Conservation (phyloP, 30 jellyfish, hydroid and myxozoan genomes). For the Haliclystus octoradiatus region DNA sequence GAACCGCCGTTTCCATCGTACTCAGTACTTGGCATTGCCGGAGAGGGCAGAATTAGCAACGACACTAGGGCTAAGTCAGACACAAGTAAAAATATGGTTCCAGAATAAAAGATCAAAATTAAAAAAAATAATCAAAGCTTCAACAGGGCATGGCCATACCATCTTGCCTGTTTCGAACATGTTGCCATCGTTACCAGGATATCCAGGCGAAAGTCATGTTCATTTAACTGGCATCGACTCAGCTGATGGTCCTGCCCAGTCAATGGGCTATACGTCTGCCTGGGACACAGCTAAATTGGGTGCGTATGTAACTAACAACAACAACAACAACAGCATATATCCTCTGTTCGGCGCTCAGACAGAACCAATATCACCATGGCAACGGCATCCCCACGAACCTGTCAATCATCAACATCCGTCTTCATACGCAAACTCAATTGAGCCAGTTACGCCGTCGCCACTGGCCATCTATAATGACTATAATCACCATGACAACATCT, state of each 20-base stretch:
- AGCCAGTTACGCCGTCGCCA: too few relatives aligned
- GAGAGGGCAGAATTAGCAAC: constrained; percentile 93
- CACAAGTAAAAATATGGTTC: constrained; percentile 88
- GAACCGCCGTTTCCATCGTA: constrained; percentile 40
- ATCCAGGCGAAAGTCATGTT: not conserved
- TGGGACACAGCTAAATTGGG: not conserved
- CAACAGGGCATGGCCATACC: constrained; percentile 5
- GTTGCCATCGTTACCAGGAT: not conserved
- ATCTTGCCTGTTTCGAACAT: not conserved
- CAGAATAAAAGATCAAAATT: constrained; percentile 82
- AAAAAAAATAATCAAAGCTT: constrained; percentile 46
- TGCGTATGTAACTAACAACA: not conserved
- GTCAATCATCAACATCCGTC: too few relatives aligned
- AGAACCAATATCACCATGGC: not conserved
- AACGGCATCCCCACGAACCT: too few relatives aligned
- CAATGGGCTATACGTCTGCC: not conserved
- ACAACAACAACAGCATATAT: not conserved
- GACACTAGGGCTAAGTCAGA: constrained; percentile 55
- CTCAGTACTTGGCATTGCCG: constrained; percentile 79
- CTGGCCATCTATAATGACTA: too few relatives aligned
- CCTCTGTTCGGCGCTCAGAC: not conserved
- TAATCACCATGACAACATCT: too few relatives aligned
- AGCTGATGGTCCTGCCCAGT: not conserved
- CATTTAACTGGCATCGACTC: too few relatives aligned
- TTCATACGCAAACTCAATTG: too few relatives aligned